Evolutionary conservation across 2,888 invertebrate genomes (phyloP).

Genomic region (Cataglyphis altisquamis): DNA sequence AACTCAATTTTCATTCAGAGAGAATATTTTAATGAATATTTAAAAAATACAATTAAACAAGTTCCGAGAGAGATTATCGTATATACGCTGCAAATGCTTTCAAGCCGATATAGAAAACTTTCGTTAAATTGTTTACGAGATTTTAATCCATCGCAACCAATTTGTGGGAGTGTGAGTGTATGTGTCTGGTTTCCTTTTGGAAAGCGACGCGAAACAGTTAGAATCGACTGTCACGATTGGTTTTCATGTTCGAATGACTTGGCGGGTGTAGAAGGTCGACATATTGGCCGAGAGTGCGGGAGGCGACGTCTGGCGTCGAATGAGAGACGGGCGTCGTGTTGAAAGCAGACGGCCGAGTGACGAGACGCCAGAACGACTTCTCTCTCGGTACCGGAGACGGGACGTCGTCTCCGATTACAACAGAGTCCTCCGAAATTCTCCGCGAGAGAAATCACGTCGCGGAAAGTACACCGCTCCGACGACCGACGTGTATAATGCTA

Average conservation of each 20-base stretch:
- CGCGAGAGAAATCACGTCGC: slow-evolving; percentile 59
- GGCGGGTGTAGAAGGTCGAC: slow-evolving; percentile 67
- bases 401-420: slow-evolving; percentile 82
- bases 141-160: slow-evolving; percentile 9
- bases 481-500: slow-evolving; percentile 49
- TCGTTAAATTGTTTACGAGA: slow-evolving; percentile 12
- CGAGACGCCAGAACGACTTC: slow-evolving; percentile 81
- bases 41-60: background rate
- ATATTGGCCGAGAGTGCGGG: slow-evolving; percentile 72
- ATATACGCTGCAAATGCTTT: background rate
- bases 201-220: slow-evolving; percentile 70
- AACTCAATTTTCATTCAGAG: slow-evolving; percentile 9
- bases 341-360: slow-evolving; percentile 83
- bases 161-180: background rate
- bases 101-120: background rate
- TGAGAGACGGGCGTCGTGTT: slow-evolving; percentile 82
- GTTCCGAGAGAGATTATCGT: background rate
- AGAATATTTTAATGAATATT: background rate
- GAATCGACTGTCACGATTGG: slow-evolving; percentile 76
- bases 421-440: slow-evolving; percentile 76
- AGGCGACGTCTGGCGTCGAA: slow-evolving; percentile 78
- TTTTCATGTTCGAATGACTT: slow-evolving; percentile 77
- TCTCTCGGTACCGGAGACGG: slow-evolving; percentile 74
- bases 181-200: slow-evolving; percentile 52
- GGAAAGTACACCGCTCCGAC: slow-evolving; percentile 58